Conservation (phyloP, 2,113 vertebrate genomes). For the Gorsachius goisagi region DNA sequence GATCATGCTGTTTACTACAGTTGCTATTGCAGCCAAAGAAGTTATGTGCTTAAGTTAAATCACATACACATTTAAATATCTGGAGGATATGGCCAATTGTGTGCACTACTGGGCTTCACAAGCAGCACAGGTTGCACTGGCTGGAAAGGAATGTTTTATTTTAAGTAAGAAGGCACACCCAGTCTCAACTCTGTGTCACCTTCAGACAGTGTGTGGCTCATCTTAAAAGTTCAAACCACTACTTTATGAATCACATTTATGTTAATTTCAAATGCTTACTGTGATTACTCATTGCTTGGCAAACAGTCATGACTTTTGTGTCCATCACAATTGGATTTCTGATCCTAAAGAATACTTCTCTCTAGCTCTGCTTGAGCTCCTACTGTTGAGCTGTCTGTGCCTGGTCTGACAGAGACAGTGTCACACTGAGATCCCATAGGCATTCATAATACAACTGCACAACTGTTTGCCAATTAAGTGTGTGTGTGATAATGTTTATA, state of each 20-base stretch:
- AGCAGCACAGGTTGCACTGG: neutral
- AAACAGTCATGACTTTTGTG: neutral
- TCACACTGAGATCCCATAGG: neutral
- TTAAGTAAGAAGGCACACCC: conserved; percentile 2
- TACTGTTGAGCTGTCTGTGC: neutral
- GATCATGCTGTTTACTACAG: neutral
- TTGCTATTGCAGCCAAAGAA: neutral
- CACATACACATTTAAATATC: neutral
- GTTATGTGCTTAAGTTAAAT: neutral
- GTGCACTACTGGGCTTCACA: neutral
- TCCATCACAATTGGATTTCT: neutral
- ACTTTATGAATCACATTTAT: neutral
- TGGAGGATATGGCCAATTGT: conserved; percentile 1
- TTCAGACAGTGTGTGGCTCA: neutral
- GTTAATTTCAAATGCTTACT: neutral
- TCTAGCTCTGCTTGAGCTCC: neutral
- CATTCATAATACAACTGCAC: neutral
- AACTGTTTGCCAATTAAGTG: neutral
- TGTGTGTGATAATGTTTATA: neutral
- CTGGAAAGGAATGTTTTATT: conserved; percentile 23
- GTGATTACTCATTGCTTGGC: neutral
- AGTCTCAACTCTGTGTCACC: conserved; percentile 39
- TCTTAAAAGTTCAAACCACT: neutral
- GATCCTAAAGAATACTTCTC: neutral
- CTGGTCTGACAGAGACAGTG: neutral